Percentiles rank a stretch among this genome's conserved stretches.
Evolutionary conservation across 2,888 invertebrate species (phyloP).

Genomic region (Cerceris ruficornis): DNA sequence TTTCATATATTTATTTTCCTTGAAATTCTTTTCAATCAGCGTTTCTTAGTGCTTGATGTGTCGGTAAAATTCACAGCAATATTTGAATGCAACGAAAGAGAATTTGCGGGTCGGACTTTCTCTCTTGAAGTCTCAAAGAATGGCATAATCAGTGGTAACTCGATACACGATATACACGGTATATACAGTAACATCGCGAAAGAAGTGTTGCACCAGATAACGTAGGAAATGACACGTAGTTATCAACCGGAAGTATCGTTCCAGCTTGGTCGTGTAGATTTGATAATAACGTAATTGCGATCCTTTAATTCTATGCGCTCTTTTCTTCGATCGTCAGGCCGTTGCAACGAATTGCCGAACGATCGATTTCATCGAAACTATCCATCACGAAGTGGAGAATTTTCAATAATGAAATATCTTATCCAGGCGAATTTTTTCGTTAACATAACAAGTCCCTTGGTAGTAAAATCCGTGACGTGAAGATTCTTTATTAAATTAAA

Average conservation of each 20-base stretch:
- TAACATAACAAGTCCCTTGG: no score
- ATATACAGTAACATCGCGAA: constrained; percentile 13
- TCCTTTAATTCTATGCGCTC: constrained; percentile 24
- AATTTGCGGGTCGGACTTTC: constrained; percentile 4
- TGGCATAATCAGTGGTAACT: constrained; percentile 34
- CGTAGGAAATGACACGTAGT: constrained; percentile 51
- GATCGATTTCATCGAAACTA: neutral
- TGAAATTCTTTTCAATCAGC: no score
- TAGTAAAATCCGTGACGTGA: no score
- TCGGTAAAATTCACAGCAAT: no score
- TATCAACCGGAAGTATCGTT: constrained; percentile 61
- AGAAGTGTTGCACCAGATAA: constrained; percentile 47
- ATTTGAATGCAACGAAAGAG: neutral
- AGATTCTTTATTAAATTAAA: neutral
- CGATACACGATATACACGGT: constrained; percentile 15
- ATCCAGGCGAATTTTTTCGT: no score
- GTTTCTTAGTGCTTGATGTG: no score
- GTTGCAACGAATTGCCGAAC: neutral
- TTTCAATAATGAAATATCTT: no score
- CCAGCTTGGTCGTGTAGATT: constrained; percentile 31
- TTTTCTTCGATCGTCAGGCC: neutral
- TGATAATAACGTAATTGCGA: constrained; percentile 41
- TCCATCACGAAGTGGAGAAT: neutral
- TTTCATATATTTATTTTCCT: no score
- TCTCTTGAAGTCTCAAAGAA: constrained; percentile 15